phyloP scores from a whole-genome alignment of 2,888 invertebrate species.

The Latrodectus hesperus region DNA sequence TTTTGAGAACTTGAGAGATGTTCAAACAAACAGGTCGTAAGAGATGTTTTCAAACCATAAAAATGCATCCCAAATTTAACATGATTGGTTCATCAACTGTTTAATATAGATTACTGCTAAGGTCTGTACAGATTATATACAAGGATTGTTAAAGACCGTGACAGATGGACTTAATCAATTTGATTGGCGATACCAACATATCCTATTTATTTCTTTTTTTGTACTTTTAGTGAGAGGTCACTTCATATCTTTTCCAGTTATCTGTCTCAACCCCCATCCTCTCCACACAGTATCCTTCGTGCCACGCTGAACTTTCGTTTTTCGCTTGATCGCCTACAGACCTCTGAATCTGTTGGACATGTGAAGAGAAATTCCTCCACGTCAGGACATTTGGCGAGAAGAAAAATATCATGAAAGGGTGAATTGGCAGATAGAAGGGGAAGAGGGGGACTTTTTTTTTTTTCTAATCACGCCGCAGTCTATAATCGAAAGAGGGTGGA shows the following conservation, averaged over 20 bases:
- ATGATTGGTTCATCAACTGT: no score
- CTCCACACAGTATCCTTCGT: not conserved
- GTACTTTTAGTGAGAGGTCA: not conserved
- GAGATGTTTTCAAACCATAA: no score
- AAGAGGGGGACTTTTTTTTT: no score
- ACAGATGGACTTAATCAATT: slow-evolving; percentile 3
- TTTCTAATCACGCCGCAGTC: no score
- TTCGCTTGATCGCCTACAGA: slow-evolving; percentile 29
- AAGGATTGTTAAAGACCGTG: not conserved
- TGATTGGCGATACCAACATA: not conserved
- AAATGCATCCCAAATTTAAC: no score
- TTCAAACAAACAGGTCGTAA: no score
- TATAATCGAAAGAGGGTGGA: no score
- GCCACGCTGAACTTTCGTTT: slow-evolving; percentile 27
- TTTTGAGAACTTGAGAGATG: no score
- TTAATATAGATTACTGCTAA: no score
- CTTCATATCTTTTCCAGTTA: not conserved
- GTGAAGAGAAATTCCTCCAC: slow-evolving; percentile 13
- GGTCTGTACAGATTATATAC: no score
- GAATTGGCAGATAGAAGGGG: no score
- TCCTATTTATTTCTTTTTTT: not conserved
- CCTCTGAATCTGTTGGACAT: slow-evolving; percentile 54
- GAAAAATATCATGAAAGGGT: not conserved
- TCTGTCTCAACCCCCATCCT: not conserved
- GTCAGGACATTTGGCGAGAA: not conserved